Evolutionary conservation across 2,888 invertebrate species (phyloP), one percentile per base, ranked within the genome.

Genomic region (Noctuana brunneofusca): DNA sequence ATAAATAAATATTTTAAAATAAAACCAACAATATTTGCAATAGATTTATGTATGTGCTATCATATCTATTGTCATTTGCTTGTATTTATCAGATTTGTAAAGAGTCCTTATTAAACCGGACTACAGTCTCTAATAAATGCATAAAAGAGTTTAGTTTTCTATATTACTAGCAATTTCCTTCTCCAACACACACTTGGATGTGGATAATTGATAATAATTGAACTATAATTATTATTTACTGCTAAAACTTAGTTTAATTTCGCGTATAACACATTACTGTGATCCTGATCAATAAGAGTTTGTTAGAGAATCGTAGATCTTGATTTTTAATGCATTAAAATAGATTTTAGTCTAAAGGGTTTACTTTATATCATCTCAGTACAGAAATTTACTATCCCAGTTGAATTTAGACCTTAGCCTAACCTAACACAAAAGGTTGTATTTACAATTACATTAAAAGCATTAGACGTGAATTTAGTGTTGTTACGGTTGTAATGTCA

Each of bases 251-350:
- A 56, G 55, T 63, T 60, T 59, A 65, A 59, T 62, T 64, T 55
- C 48, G 53, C 63, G 30, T 59, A 64, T 54, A 54, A 48, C 46
- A 65, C 53, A 62, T 57, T 64, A 60, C 69, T 65, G 67, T 67
- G 66, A 69, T 68, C 63, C 66, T 64, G 65, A 52, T 64, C 59
- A 59, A 58, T 62, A 50, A 58, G 52, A 56, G 56, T 38, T 58
- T 60, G 48, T 41, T 53, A 62, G 49, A 30, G 55, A 54, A 53
- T 41, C 38, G 58, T 58, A 50, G 50, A 63, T 63, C 60, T 60
- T 62, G 65, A 62, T 64, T 64, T 66, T 49, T 27, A 53, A 54
- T 57, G 57, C 64, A 66, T 66, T 66, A 11, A 27, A 58, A 38
- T 27, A 30, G 27, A 35, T 41, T 12, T 24, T 49, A 35, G 50